Conservation (phyloP, 2,888 invertebrate genomes). For the Graphium colonna region DNA sequence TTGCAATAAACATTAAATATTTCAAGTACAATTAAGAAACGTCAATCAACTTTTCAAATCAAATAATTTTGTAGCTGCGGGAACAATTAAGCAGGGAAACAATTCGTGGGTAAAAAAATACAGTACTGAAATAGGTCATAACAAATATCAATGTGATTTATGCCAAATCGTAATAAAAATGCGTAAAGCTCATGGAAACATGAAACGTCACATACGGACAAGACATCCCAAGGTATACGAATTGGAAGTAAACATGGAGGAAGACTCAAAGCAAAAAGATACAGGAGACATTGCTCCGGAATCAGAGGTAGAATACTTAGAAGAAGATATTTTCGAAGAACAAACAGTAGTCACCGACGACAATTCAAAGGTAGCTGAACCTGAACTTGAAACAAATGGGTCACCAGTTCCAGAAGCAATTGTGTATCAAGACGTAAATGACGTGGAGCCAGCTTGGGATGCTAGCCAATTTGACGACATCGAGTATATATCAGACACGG, state of each 20-base stretch:
- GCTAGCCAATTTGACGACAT: slow-evolving; percentile 9
- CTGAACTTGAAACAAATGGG: not conserved
- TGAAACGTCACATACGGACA: slow-evolving; percentile 16
- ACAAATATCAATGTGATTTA: slow-evolving; percentile 9
- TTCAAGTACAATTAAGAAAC: not conserved
- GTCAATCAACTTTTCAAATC: not conserved
- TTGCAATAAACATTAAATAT: not conserved
- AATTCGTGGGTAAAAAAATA: slow-evolving; percentile 19
- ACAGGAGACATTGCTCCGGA: not conserved
- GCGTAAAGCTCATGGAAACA: slow-evolving; percentile 17
- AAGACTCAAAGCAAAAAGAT: not conserved
- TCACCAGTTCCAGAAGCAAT: not conserved
- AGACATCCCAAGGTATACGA: slow-evolving; percentile 15
- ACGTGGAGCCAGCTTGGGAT: slow-evolving; percentile 2
- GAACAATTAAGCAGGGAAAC: not conserved
- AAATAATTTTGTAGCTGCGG: no score
- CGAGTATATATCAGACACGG: slow-evolving; percentile 5
- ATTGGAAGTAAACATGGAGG: slow-evolving; percentile 6
- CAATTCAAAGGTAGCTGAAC: not conserved
- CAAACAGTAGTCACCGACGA: not conserved
- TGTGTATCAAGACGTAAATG: slow-evolving; percentile 7
- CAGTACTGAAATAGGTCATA: slow-evolving; percentile 1
- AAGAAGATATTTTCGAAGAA: slow-evolving; percentile 12
- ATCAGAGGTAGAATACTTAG: slow-evolving; percentile 4
- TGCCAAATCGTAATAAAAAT: slow-evolving; percentile 13